These are phyloP conservation scores for Pongo pygmaeus DNA, from an alignment of 2,113 vertebrate genomes.

Conservation along the genomic window DNA sequence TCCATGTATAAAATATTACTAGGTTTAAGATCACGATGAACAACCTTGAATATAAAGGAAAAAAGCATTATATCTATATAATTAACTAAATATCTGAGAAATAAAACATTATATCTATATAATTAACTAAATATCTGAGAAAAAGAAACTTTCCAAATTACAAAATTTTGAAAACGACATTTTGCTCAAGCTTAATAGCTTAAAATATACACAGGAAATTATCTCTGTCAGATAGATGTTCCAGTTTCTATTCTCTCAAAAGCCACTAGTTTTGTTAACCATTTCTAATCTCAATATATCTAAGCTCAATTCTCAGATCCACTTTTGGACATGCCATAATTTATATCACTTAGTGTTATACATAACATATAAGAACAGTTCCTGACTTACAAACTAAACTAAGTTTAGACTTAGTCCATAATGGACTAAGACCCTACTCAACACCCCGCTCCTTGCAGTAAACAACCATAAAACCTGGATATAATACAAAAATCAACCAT, in stretches of 20 bases:
- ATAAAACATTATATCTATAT: slow-evolving; percentile 23
- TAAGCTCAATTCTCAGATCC: slow-evolving; percentile 22
- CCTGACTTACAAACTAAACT: too few species aligned
- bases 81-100: not conserved
- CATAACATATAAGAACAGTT: too few species aligned
- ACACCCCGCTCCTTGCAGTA: fast-evolving
- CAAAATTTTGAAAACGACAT: slow-evolving; percentile 30
- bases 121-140: not conserved
- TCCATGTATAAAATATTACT: slow-evolving; percentile 99
- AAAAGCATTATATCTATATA: not conserved
- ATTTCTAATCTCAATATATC: slow-evolving; percentile 1
- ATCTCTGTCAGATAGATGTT: not conserved
- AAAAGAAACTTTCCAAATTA: slow-evolving; percentile 1
- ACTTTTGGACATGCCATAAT: not conserved
- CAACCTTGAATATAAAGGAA: slow-evolving; percentile 87
- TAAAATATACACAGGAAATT: not conserved
- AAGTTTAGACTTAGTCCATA: not conserved
- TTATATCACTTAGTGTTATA: too few species aligned
- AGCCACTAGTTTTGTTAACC: not conserved
- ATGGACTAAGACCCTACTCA: not conserved
- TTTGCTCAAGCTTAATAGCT: not conserved
- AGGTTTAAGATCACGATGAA: slow-evolving; percentile 98
- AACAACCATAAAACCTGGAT: not conserved
- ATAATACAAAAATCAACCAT: not conserved
- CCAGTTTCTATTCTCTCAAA: not conserved